These are phyloP conservation scores for Chloroceryle aenea DNA, from an alignment of 2,113 vertebrate species.

Conservation along the genomic window DNA sequence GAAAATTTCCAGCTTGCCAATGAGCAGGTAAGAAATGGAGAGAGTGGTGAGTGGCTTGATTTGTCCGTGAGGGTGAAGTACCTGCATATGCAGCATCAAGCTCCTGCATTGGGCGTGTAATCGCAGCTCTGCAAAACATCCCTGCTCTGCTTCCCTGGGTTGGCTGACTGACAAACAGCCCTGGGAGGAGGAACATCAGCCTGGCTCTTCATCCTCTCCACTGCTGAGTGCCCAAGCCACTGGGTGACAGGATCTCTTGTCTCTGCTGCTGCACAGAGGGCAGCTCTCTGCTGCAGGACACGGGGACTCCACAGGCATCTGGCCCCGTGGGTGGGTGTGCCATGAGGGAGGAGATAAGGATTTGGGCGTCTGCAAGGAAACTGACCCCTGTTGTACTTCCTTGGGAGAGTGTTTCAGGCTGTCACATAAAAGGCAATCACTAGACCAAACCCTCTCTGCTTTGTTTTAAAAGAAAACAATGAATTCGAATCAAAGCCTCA, in stretches of 20 bases:
- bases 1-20: constrained; percentile 83
- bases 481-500: not conserved
- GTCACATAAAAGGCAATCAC: not conserved
- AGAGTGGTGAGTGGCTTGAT: not conserved
- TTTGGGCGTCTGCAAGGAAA: not conserved
- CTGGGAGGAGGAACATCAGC: not conserved
- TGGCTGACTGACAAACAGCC: not conserved
- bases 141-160: not conserved
- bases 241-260: fast-evolving
- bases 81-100: not conserved
- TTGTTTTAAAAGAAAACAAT: not conserved
- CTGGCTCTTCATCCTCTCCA: not conserved
- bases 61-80: not conserved
- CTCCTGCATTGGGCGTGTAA: not conserved
- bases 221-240: not conserved
- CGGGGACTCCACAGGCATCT: not conserved
- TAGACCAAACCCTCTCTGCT: not conserved
- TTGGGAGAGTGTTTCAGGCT: not conserved
- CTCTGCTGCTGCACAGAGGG: not conserved
- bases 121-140: not conserved
- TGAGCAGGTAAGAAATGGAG: constrained; percentile 76
- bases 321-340: not conserved
- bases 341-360: not conserved
- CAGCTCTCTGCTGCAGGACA: not conserved
- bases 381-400: not conserved